phyloP scores from a whole-genome alignment of 2,797 vertebrate species.

The Dendrocincla tyrannina region DNA sequence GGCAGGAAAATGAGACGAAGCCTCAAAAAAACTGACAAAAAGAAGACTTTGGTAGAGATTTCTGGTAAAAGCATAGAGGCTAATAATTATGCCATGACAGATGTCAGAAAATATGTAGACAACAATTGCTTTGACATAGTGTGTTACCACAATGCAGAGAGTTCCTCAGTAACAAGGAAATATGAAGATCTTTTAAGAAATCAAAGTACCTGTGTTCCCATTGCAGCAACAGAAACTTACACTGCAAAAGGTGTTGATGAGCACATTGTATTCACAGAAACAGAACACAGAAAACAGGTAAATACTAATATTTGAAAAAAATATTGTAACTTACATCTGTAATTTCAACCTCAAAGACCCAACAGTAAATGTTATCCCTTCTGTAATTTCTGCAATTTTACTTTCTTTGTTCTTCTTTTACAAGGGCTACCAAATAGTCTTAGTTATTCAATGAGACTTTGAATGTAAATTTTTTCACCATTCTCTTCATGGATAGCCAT shows the following conservation, averaged over 20 bases:
- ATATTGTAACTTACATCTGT: not conserved
- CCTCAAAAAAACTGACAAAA: slow-evolving; percentile 46
- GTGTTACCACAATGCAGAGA: slow-evolving; percentile 63
- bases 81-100: slow-evolving; percentile 36
- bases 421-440: not conserved
- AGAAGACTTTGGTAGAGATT: slow-evolving; percentile 73
- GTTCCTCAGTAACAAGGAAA: slow-evolving; percentile 66
- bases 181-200: slow-evolving; percentile 79
- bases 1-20: not conserved
- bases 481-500: not conserved
- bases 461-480: not conserved
- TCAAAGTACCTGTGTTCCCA: slow-evolving; percentile 77
- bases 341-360: not conserved
- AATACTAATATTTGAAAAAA: not conserved
- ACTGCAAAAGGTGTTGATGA: slow-evolving; percentile 62
- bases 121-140: slow-evolving; percentile 64
- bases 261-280: not conserved
- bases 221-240: slow-evolving; percentile 79
- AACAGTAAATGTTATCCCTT: not conserved
- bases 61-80: not conserved
- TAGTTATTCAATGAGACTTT: not conserved
- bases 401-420: not conserved
- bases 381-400: not conserved
- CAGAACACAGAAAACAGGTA: slow-evolving; percentile 59
- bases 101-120: slow-evolving; percentile 30